These are phyloP conservation scores for Allacma fusca DNA, from an alignment of 2,888 invertebrate species.

Conservation along the genomic window DNA sequence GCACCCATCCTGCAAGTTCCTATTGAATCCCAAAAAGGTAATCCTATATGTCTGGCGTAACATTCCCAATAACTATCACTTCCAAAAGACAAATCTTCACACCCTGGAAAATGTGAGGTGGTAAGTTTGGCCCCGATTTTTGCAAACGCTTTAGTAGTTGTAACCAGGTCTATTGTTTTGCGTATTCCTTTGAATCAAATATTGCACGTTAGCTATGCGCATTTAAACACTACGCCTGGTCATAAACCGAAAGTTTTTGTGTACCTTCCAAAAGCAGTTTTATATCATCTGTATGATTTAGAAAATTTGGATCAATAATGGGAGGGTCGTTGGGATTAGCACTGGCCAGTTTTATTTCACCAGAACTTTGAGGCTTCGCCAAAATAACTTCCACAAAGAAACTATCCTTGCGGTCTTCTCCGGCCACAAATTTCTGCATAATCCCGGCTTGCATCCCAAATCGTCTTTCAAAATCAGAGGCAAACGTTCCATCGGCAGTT, in stretches of 20 bases:
- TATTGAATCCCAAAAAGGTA: conserved; percentile 47
- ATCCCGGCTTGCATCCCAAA: conserved; percentile 47
- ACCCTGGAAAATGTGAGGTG: conserved; percentile 49
- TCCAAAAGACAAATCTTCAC: conserved; percentile 45
- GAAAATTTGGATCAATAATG: conserved; percentile 54
- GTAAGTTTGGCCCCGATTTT: conserved; percentile 47
- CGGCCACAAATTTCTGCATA: conserved; percentile 50
- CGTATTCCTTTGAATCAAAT: conserved; percentile 44
- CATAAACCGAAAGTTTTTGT: not conserved
- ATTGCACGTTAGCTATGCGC: too few relatives aligned
- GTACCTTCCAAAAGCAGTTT: conserved; percentile 51
- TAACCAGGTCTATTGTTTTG: conserved; percentile 53
- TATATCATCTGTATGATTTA: conserved; percentile 54
- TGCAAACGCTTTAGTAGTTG: conserved; percentile 51
- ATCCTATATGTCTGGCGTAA: conserved; percentile 45
- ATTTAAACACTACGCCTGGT: too few relatives aligned
- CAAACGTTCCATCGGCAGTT: not conserved
- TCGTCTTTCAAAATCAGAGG: not conserved
- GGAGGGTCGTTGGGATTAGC: conserved; percentile 49
- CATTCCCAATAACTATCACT: conserved; percentile 58
- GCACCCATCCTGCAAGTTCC: conserved; percentile 55
- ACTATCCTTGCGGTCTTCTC: conserved; percentile 51
- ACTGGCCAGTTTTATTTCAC: conserved; percentile 50
- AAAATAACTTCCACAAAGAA: conserved; percentile 52
- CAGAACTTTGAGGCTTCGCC: conserved; percentile 50